Percentiles rank a stretch among this genome's conserved stretches.
Conservation (phyloP, 2,113 vertebrate species). For the Oreochromis niloticus region DNA sequence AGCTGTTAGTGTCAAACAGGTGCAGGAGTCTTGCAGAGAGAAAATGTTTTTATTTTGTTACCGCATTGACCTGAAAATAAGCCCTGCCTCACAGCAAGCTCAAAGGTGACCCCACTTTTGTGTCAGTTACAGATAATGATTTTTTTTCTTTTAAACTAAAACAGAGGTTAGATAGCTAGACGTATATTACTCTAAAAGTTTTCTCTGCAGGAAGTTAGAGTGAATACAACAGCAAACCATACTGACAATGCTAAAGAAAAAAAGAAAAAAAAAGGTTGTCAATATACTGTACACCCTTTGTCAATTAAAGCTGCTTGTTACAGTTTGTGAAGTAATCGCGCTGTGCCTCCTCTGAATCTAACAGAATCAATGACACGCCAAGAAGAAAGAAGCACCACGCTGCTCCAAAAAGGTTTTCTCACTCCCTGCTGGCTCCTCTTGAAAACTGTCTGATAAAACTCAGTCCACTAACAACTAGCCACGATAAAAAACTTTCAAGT, state of each 20-base stretch:
- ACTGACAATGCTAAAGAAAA: neutral
- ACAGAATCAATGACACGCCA: neutral
- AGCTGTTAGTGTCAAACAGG: constrained; percentile 31
- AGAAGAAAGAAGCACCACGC: neutral
- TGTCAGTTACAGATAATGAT: neutral
- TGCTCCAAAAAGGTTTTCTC: neutral
- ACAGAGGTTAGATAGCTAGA: neutral
- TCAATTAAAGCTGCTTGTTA: neutral
- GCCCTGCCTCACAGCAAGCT: neutral
- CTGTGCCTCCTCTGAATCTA: neutral
- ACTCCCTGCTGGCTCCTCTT: neutral
- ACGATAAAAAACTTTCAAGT: neutral
- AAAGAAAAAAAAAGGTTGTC: neutral
- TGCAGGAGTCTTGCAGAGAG: neutral
- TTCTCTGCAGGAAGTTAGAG: neutral
- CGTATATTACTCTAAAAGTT: neutral
- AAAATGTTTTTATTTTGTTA: neutral
- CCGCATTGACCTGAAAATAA: neutral
- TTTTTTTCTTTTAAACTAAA: neutral
- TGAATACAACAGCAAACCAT: neutral
- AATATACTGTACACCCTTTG: neutral
- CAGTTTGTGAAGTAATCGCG: neutral
- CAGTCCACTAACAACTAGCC: neutral
- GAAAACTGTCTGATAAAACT: neutral
- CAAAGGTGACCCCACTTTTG: too few species aligned